phyloP scores from a whole-genome alignment of 2,888 invertebrate species.

The Lasioglossum pauxillum region DNA sequence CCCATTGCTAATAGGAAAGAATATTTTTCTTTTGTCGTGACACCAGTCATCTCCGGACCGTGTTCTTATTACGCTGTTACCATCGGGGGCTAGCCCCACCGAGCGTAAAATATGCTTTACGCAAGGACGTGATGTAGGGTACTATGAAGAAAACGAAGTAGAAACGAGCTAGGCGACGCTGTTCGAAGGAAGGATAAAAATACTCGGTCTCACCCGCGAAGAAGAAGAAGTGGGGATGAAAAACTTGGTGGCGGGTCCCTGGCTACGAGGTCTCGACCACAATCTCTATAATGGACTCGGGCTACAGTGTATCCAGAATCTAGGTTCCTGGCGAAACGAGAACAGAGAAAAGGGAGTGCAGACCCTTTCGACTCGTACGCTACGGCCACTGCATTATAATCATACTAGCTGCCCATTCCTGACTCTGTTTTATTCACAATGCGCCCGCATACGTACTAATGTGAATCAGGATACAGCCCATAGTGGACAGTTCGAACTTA shows the following conservation, averaged over 20 bases:
- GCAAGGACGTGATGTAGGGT: conserved; percentile 61
- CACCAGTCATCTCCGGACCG: conserved; percentile 72
- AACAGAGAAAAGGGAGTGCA: conserved; percentile 49
- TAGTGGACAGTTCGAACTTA: conserved; percentile 11
- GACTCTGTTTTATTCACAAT: conserved; percentile 69
- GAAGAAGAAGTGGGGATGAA: conserved; percentile 52
- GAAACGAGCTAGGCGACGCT: conserved; percentile 54
- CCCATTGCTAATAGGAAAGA: conserved; percentile 66
- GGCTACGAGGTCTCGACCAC: conserved; percentile 78
- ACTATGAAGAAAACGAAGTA: conserved; percentile 59
- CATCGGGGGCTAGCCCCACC: conserved; percentile 59
- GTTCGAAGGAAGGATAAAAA: conserved; percentile 40
- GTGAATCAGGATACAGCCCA: conserved; percentile 41
- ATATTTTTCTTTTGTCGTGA: conserved; percentile 63
- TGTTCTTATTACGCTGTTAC: conserved; percentile 77
- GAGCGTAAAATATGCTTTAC: conserved; percentile 73
- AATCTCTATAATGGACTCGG: conserved; percentile 83
- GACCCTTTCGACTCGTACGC: conserved; percentile 65
- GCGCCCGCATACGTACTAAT: conserved; percentile 62
- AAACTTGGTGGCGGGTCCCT: conserved; percentile 69
- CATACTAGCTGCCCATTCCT: conserved; percentile 47
- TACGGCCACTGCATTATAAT: conserved; percentile 72
- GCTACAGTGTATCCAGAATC: conserved; percentile 77
- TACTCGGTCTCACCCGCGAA: conserved; percentile 48
- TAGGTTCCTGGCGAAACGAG: conserved; percentile 64